These are phyloP conservation scores for Hydropsyche tenuis DNA, from an alignment of 1,140 invertebrate species.

Conservation along the genomic window DNA sequence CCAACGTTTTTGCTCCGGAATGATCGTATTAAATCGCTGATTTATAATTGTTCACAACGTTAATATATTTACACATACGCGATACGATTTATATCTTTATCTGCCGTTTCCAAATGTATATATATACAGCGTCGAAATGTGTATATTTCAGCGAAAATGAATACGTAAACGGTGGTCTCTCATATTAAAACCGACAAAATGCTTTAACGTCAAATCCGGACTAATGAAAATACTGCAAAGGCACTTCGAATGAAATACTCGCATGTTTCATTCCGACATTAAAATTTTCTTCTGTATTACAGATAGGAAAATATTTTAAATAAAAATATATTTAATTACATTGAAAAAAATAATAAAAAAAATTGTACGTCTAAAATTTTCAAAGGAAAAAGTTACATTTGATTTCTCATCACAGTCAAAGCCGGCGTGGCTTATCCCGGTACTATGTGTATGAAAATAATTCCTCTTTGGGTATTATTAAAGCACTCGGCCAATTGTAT, in stretches of 20 bases:
- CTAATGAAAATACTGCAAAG: constrained; percentile 44
- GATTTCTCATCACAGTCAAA: neutral
- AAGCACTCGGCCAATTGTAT: constrained; percentile 18
- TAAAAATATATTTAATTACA: no score
- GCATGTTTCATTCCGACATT: constrained; percentile 8
- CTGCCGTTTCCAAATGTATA: neutral
- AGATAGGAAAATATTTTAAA: no score
- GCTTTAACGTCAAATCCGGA: constrained; percentile 39
- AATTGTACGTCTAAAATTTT: no score
- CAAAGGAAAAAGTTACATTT: neutral
- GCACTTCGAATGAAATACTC: constrained; percentile 14
- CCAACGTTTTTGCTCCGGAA: constrained; percentile 31
- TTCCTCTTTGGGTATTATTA: neutral
- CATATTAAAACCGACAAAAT: constrained; percentile 22
- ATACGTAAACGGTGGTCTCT: constrained; percentile 14
- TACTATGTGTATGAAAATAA: constrained; percentile 11
- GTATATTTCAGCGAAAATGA: constrained; percentile 43
- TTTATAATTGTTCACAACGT: constrained; percentile 21
- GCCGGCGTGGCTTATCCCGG: neutral
- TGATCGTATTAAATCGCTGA: constrained; percentile 26
- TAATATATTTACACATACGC: neutral
- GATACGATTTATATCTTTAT: constrained; percentile 1
- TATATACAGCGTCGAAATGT: constrained; percentile 32
- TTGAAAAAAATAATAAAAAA: no score
- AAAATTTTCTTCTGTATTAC: constrained; percentile 8